These are phyloP conservation scores for Brenthis daphne DNA, from an alignment of 2,888 invertebrate species.

Conservation along the genomic window DNA sequence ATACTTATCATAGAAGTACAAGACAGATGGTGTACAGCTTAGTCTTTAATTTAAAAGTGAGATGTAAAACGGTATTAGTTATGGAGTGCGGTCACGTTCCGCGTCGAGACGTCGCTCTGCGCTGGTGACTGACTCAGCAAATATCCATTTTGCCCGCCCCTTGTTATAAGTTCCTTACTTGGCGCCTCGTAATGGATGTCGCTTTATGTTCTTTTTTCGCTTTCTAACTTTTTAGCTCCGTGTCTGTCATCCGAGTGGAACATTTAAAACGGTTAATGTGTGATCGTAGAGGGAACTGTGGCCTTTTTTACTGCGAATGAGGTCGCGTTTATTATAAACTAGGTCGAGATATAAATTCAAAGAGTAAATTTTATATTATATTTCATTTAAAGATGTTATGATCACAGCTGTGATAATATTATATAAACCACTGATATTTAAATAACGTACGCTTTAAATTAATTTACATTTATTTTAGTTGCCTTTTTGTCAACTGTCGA, in stretches of 20 bases:
- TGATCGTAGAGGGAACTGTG: constrained; percentile 18
- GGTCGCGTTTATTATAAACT: constrained; percentile 10
- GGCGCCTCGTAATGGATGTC: constrained; percentile 31
- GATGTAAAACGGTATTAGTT: constrained; percentile 16
- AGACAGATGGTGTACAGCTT: constrained; percentile 9
- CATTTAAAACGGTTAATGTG: constrained; percentile 23
- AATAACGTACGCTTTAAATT: no score
- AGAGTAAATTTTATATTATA: not conserved
- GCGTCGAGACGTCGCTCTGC: constrained; percentile 24
- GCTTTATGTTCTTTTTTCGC: constrained; percentile 25
- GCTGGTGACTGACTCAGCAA: constrained; percentile 30
- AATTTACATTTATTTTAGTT: no score
- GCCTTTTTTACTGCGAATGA: constrained; percentile 9
- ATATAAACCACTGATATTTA: no score
- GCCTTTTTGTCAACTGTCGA: no score
- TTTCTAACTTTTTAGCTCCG: constrained; percentile 17
- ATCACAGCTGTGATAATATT: no score
- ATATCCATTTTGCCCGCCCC: constrained; percentile 31
- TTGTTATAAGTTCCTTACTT: constrained; percentile 34
- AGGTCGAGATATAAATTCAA: constrained; percentile 13
- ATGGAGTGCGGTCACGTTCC: constrained; percentile 32
- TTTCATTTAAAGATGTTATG: not conserved
- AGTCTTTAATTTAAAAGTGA: constrained; percentile 15
- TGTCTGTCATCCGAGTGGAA: constrained; percentile 20
- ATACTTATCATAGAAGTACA: constrained; percentile 6